Percentiles rank a stretch among this genome's conserved stretches.
Conservation (phyloP, 2,888 invertebrate genomes). For the Argynnis bischoffii region DNA sequence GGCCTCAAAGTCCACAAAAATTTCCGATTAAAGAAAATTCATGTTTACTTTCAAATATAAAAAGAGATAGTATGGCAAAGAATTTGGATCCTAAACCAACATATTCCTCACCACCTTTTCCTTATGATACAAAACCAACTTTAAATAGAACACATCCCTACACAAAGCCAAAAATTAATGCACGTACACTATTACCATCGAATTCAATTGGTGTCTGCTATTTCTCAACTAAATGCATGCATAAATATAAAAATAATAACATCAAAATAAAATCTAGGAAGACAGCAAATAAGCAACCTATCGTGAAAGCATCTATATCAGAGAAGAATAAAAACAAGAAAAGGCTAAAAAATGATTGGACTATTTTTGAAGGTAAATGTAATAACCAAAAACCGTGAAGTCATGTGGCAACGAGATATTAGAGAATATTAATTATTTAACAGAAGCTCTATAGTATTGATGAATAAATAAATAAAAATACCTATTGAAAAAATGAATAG, state of each 20-base stretch:
- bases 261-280: not conserved
- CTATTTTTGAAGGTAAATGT: conserved; percentile 9
- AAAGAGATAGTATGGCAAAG: conserved; percentile 1
- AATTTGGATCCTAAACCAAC: conserved; percentile 20
- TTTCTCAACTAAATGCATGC: conserved; percentile 19
- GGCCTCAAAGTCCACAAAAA: conserved; percentile 16
- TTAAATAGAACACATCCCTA: conserved; percentile 17
- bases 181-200: conserved; percentile 2
- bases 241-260: conserved; percentile 6
- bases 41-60: not conserved
- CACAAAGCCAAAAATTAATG: conserved; percentile 23
- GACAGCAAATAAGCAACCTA: not conserved
- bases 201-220: conserved; percentile 22
- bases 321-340: not conserved
- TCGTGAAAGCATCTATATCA: not conserved
- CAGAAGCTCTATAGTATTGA: too few relatives aligned
- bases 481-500: too few relatives aligned
- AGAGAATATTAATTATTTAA: too few relatives aligned
- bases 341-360: conserved; percentile 8
- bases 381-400: not conserved
- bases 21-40: not conserved
- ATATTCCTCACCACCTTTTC: conserved; percentile 21
- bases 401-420: too few relatives aligned
- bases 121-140: conserved; percentile 20
- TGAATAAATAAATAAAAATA: too few relatives aligned